Percentiles rank a stretch among this genome's conserved stretches.
phyloP scores from a whole-genome alignment of 2,797 vertebrate genomes.

The Lepus townsendii region DNA sequence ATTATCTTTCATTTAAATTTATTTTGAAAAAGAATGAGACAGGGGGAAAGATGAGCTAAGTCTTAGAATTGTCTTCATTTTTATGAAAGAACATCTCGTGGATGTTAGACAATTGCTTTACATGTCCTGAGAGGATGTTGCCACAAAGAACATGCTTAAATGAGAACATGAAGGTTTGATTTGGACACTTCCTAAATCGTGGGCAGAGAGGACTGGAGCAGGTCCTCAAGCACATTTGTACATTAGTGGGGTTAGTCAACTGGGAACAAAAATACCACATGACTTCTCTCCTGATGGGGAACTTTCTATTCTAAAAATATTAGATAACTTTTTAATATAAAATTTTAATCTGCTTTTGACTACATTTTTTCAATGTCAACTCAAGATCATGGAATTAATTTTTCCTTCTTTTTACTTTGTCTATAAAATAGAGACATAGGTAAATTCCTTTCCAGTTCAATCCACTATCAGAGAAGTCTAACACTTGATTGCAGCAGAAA shows the following conservation, averaged over 20 bases:
- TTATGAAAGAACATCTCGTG: conserved; percentile 52
- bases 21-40: conserved; percentile 53
- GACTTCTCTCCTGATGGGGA: background rate
- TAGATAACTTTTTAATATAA: conserved; percentile 33
- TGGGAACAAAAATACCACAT: background rate
- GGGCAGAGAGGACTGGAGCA: background rate
- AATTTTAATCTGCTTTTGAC: conserved; percentile 50
- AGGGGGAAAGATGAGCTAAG: background rate
- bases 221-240: background rate
- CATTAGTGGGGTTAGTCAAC: background rate
- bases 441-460: background rate
- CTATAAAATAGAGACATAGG: background rate
- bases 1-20: conserved; percentile 64
- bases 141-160: conserved; percentile 42
- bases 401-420: background rate
- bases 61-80: conserved; percentile 45
- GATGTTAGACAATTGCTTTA: conserved; percentile 69
- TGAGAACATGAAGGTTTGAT: background rate
- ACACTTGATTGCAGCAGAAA: background rate
- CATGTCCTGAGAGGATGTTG: background rate
- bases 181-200: background rate
- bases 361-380: background rate
- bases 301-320: background rate
- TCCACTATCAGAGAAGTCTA: conserved; percentile 1
- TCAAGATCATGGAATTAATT: background rate